Evolutionary conservation across 1,140 invertebrate species (phyloP), one percentile per base, ranked within the genome.

Genomic region (Tribolium madens): DNA sequence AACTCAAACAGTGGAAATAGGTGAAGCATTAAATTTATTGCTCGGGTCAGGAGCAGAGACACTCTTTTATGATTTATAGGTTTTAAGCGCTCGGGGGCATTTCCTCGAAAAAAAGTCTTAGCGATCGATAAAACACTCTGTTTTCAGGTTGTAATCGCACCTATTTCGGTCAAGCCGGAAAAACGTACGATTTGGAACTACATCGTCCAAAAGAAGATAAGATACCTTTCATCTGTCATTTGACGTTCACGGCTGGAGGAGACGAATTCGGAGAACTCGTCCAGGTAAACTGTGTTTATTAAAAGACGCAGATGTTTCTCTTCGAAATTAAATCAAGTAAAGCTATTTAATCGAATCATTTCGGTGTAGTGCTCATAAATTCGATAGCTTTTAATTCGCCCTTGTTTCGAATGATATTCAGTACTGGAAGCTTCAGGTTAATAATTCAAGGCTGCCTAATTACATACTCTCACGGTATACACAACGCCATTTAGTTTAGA

Each of bases 181-280:
- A 92, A 80, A 95, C 94, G 0, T 95, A 95, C 84, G 90, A 93
- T 76, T 79, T 95, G 85, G 93, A 95, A 85, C 87, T 95, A 17
- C 93, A 95, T 86, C 89, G 93, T 79, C 94, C 93, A 10, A 91
- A 93, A 79, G 92, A 94, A 85, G 93, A 94, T 82, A 90, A 92
- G 82, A 91, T 95, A 81, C 94, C 95, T 52, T 96, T 94, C 86
- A 90, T 95, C 72, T 96, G 95, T 85, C 91, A 94, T 78, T 89
- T 96, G 71, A 96, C 94, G 33, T 94, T 96, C 80, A 93, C 91
- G n/a, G 95, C 94, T 42, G 92, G 91, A 69, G 94, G 94, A n/a
- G 92, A 91, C 1, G 89, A 92, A 73, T 91, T 93, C 78, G 95
- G 95, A 17, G 95, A 96, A 86, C 89, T 96, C 50, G 91, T 96